Evolutionary conservation across 2,113 vertebrate genomes (phyloP), one percentile per base, ranked within the genome.

Genomic region (Excalfactoria chinensis): DNA sequence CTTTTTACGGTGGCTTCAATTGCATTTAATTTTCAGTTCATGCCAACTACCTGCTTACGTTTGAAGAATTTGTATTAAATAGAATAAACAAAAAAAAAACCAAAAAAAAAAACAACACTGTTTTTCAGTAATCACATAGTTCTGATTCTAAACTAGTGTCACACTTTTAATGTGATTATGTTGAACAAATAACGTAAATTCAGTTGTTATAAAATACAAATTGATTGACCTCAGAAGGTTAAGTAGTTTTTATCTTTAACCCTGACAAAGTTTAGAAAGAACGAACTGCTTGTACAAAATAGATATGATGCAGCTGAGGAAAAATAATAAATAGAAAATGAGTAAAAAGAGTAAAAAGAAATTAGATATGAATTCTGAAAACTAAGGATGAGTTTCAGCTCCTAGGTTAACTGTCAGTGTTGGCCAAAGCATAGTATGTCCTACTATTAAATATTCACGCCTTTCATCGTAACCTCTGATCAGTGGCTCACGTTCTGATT

Each of bases 401-500:
- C 43, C 5, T 43, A 34, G 32, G 34, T 79, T 69, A 79, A 72
- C 32, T 4, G 10, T 4, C 15, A 71, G 3, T 32, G 44, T 6
- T 35, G 32, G 14, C 10, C 40, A 83, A 44, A 62, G 8, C 28
- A 7, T 40, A 67, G 73, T 10, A 25, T 51, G 8, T 17, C 16
- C 77, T 88, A 62, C 41, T 71, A 58, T 96, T 62, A 49, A 80
- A 15, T 59, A 67, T 83, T 83, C 43, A 51, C 84, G 41, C 32
- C 32, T 86, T 67, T 84, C 44, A 44, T 76, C 26, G 26, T 55
- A 70, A 49, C 14, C 7, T 32, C 19, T 70, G 49, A 49, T 85
- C 49, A 44, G 15, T 44, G 55, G 30, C 7, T 69, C 82, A 3
- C 4, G 14, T 55, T 85, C 69, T 13, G 23, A 59, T 75, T 83